Base-by-base conservation (phyloP, 1,140 invertebrate genomes). In the Scaptodrosophila lebanonensis region DNA sequence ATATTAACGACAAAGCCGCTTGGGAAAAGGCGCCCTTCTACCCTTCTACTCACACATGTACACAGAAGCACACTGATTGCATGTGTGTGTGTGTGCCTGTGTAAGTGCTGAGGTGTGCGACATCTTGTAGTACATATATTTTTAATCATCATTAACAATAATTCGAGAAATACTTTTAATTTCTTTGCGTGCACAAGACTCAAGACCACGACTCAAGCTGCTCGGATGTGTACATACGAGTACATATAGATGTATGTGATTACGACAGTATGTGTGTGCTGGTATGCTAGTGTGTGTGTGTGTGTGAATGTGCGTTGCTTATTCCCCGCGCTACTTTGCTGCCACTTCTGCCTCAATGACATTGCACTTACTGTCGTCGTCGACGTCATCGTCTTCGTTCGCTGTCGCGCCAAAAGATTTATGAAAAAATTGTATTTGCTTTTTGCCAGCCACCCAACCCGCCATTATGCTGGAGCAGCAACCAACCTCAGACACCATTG, bases 101-200 rank as follows among this genome's bases (percentile, higher is more conserved):
- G 53, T 62, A n/a, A n/a, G n/a, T n/a, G 22, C 22, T 25, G 22
- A 25, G 22, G 3, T 25, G 8, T 25, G 22, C 8, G 22, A 8
- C 22, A 40, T 64, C 60, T 56, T 67, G 52, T 64, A 54, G 68
- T 79, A 73, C 75, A 79, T 61, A 79, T 79, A 77, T 77, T 84
- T 84, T 84, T 84, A 84, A 84, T 84, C 75, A 84, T 83, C 82
- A 84, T 84, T 84, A 84, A 85, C 75, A 77, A 85, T 82, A 84
- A 84, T 84, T 84, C 83, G 76, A 84, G 82, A 76, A 84, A 85
- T 83, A 77, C 68, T 84, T 83, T 84, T 84, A 79, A 84, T 82
- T 82, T 84, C 66, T 58, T 43, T 17, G n/a, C 27, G 35, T 33
- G 51, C 44, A 7, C 63, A 22, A 38, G 36, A 18, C 66, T 66